Evolutionary conservation across 1,140 invertebrate species (phyloP).

Genomic region (Forficula auricularia): DNA sequence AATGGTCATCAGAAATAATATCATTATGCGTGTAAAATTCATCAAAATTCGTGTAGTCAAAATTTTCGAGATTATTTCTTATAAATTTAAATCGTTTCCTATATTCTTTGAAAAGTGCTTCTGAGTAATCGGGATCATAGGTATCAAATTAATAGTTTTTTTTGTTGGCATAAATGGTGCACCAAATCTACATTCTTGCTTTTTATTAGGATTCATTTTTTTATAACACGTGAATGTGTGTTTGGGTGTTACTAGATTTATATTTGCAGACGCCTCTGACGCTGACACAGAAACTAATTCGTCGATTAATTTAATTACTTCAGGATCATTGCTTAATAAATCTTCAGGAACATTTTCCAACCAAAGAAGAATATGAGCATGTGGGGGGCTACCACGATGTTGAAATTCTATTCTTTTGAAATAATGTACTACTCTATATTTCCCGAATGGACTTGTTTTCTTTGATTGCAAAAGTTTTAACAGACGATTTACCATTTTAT

Average conservation of each 20-base stretch:
- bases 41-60: too few relatives aligned
- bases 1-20: too few relatives aligned
- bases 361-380: conserved; percentile 21
- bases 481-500: too few relatives aligned
- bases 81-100: too few relatives aligned
- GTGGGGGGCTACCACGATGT: conserved; percentile 26
- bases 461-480: too few relatives aligned
- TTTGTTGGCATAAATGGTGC: conserved; percentile 15
- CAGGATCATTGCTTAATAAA: conserved; percentile 18
- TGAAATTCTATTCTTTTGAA: conserved; percentile 27
- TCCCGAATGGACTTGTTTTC: conserved; percentile 14
- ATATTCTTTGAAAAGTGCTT: too few relatives aligned
- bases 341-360: conserved; percentile 18
- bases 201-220: conserved; percentile 18
- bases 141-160: too few relatives aligned
- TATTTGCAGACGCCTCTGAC: too few relatives aligned
- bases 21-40: too few relatives aligned
- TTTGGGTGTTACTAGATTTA: conserved; percentile 19
- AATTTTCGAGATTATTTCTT: too few relatives aligned
- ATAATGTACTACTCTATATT: conserved; percentile 17
- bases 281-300: too few relatives aligned
- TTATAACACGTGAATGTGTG: conserved; percentile 23
- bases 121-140: too few relatives aligned
- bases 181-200: conserved; percentile 24
- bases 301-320: conserved; percentile 17